Evolutionary conservation across 1,140 invertebrate species (phyloP), one percentile per base, ranked within the genome.

Genomic region (Brachionus calyciflorus): DNA sequence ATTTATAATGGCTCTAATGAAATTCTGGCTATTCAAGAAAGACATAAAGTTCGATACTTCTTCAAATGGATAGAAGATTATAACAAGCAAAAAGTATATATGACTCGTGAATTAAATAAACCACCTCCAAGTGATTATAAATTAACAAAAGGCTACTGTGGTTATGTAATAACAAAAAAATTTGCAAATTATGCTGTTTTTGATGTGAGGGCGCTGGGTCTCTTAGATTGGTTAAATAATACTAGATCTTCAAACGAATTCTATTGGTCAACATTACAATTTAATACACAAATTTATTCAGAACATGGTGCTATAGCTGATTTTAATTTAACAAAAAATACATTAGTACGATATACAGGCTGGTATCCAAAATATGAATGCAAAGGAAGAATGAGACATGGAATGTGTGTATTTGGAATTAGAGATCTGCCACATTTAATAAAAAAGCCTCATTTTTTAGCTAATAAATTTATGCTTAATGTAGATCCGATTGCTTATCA

Each of bases 401-500:
- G 78, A 26, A 78, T 83, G 0, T 83, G 82, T 76, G 80, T 82
- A 10, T 80, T 82, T 37, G 78, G 79, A 12, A 73, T 79, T 26
- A 78, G 57, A 12, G 83, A 84, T 78, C 65, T 84, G 53, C 78
- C 78, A 5, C 53, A 76, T 19, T 44, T 84, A 0, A 49, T 49
- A 0, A 26, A 51, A 6, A 30, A 79, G 28, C 79, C 60, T 19
- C 77, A 82, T 65, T 55, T 84, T 12, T 81, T 84, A 77, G 82
- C 80, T 44, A 85, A 85, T 78, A 85, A 85, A 76, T 82, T 85
- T 70, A 78, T 81, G 75, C 53, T 78, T 17, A 77, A 81, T 33
- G 80, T 68, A 69, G 78, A 83, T 44, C 81, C 77, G 0, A 68
- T 80, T 3, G 77, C 80, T 0, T 79, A 80, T 2, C 81, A 82